These are phyloP conservation scores for Gavia stellata DNA, from an alignment of 2,113 vertebrate genomes.

Conservation along the genomic window DNA sequence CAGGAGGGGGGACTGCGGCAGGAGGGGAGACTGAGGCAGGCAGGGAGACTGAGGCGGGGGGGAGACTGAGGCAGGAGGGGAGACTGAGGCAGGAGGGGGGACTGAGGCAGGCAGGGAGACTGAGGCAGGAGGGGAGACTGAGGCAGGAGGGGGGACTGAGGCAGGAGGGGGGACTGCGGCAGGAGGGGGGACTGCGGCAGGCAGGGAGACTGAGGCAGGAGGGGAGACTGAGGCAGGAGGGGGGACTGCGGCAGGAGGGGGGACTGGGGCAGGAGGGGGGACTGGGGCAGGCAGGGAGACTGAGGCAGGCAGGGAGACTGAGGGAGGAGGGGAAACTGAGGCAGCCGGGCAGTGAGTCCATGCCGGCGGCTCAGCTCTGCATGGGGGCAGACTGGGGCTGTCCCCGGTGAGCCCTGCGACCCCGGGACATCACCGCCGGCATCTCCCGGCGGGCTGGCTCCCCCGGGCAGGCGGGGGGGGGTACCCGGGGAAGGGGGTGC, in stretches of 20 bases:
- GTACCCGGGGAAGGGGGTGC: neutral
- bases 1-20: neutral
- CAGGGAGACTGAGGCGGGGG: too few relatives aligned
- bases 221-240: neutral
- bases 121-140: too few relatives aligned
- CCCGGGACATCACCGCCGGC: neutral
- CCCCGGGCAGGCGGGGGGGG: neutral
- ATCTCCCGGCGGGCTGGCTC: neutral
- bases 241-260: neutral
- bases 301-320: too few relatives aligned
- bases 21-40: neutral
- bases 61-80: neutral
- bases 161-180: neutral
- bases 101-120: neutral
- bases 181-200: neutral
- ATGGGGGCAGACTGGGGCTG: accelerated
- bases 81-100: neutral
- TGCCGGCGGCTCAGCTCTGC: neutral
- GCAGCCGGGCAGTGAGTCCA: accelerated
- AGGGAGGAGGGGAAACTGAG: neutral
- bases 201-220: too few relatives aligned
- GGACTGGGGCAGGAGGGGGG: neutral
- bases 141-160: neutral
- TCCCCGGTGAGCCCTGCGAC: neutral
- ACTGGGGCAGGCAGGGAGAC: too few relatives aligned